Base-by-base conservation (phyloP, 2,113 vertebrate genomes). In the Xenopus laevis region DNA sequence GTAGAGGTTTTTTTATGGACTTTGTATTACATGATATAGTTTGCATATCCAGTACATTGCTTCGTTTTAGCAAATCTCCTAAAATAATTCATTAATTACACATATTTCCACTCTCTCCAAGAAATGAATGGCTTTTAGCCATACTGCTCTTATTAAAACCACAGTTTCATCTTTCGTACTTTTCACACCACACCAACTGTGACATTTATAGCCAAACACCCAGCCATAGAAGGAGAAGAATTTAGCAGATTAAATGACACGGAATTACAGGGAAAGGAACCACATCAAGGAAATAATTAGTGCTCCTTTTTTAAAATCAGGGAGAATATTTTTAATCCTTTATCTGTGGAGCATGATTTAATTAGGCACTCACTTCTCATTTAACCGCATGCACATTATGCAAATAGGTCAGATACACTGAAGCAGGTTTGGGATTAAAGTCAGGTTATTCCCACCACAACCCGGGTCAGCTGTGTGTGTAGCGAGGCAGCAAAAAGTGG, bases 321-420 rank as follows among this genome's bases (percentile, higher is more conserved):
- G 67, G 69, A 70, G 74, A 76, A 76, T 76, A 76, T 76, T 76
- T 74, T 76, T 76, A 76, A 76, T 76, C 74, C 74, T 76, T 70
- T 76, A 63, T 76, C 67, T 76, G 74, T 76, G 74, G 47, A 70
- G 74, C 59, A 70, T 76, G 74, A 76, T 76, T 76, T 76, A 76
- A 76, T 76, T 76, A 76, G 74, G 74, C 53, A 16, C 74, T 76
- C 74, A 70, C 74, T 76, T 76, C 65, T 76, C 74, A 76, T 76
- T 76, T 76, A 76, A 76, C 73, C n/a, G 67, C 60, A 70, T 67
- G 30, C 74, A 76, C 67, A 76, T 76, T 76, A 76, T 76, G 74
- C 66, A 76, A 76, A 76, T 76, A 76, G 74, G 74, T 76, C 74
- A 76, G 67, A 64, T 61, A 27, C 62, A 70, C 66, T 76, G 67